These are phyloP conservation scores for Sebastolobus alascanus DNA, from an alignment of 2,797 vertebrate species.

Conservation along the genomic window DNA sequence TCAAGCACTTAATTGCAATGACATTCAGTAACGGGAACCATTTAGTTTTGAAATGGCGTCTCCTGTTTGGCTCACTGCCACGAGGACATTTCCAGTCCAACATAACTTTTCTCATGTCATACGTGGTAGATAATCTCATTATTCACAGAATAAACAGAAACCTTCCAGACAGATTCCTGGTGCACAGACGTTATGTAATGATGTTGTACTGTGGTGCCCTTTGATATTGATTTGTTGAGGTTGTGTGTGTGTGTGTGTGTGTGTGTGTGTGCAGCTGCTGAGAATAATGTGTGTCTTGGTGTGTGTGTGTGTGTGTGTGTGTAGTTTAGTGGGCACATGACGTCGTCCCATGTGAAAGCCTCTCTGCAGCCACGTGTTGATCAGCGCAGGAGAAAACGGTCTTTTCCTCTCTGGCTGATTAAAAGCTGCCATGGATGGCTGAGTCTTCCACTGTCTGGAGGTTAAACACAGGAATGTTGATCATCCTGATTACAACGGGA, in stretches of 20 bases:
- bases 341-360: slow-evolving; percentile 58
- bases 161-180: slow-evolving; percentile 40
- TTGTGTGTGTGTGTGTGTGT: slow-evolving; percentile 13
- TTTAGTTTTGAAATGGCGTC: not conserved
- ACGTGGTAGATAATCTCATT: slow-evolving; percentile 43
- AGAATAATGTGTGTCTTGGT: slow-evolving; percentile 26
- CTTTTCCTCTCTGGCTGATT: slow-evolving; percentile 46
- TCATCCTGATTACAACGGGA: slow-evolving; percentile 25
- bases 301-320: not conserved
- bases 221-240: slow-evolving; percentile 51
- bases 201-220: slow-evolving; percentile 27
- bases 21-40: not conserved
- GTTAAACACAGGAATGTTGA: slow-evolving; percentile 14
- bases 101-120: slow-evolving; percentile 25
- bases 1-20: not conserved
- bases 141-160: slow-evolving; percentile 46
- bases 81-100: not conserved
- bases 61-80: slow-evolving; percentile 5
- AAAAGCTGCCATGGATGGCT: slow-evolving; percentile 45
- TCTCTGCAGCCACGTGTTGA: slow-evolving; percentile 58
- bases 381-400: slow-evolving; percentile 49
- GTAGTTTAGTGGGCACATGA: slow-evolving; percentile 61
- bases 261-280: slow-evolving; percentile 24
- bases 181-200: slow-evolving; percentile 46
- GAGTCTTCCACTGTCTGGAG: slow-evolving; percentile 25